These are phyloP conservation scores for Eilema sororculum DNA, from an alignment of 2,888 invertebrate species.

Conservation along the genomic window DNA sequence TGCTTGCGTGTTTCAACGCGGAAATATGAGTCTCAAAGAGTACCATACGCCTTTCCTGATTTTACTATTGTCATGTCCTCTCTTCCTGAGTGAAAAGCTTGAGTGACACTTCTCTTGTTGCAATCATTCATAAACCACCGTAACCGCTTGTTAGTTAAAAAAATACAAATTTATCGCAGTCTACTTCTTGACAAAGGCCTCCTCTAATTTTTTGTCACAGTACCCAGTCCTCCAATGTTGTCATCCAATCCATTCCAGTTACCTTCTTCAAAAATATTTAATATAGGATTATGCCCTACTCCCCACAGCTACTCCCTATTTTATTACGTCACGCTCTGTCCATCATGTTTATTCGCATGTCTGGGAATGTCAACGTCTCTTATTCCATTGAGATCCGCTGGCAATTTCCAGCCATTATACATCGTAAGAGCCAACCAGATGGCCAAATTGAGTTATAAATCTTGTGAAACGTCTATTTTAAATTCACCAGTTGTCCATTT, in stretches of 20 bases:
- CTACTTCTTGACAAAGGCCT: not conserved
- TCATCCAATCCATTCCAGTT: not conserved
- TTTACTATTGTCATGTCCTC: not conserved
- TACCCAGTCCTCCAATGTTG: not conserved
- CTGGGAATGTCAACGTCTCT: conserved; percentile 39
- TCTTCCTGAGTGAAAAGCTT: not conserved
- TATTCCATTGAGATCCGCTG: conserved; percentile 35
- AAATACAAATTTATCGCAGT: not conserved
- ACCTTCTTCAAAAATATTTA: conserved; percentile 3
- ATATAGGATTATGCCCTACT: not conserved
- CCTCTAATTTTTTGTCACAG: not conserved
- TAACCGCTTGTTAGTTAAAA: not conserved
- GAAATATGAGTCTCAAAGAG: no score
- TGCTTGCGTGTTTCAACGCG: no score
- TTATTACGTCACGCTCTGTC: conserved; percentile 27
- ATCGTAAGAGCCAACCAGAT: conserved; percentile 45
- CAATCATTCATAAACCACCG: not conserved
- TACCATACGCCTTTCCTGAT: no score
- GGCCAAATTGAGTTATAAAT: conserved; percentile 69
- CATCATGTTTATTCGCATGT: conserved; percentile 28
- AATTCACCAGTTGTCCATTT: conserved; percentile 64
- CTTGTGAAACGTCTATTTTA: conserved; percentile 62
- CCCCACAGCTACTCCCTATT: conserved; percentile 18
- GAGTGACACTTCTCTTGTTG: not conserved
- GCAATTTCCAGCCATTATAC: conserved; percentile 51